Evolutionary conservation across 2,888 invertebrate genomes (phyloP).

Genomic region (Eucera pruinosa): DNA sequence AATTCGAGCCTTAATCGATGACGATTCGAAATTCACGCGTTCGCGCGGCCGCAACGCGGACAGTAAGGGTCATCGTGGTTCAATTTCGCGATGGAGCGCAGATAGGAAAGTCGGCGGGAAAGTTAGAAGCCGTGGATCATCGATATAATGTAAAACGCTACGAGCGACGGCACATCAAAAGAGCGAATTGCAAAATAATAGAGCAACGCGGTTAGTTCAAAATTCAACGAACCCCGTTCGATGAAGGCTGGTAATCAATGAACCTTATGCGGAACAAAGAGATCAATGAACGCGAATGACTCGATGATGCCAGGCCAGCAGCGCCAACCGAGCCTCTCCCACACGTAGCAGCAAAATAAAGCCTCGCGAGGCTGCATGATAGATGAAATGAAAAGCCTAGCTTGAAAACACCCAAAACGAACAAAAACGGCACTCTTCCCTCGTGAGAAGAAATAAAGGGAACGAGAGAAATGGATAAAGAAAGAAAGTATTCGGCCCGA

Average conservation of each 20-base stretch:
- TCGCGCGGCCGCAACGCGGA: neutral
- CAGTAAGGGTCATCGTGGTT: neutral
- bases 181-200: conserved; percentile 52
- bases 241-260: conserved; percentile 40
- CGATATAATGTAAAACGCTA: conserved; percentile 33
- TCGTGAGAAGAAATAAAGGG: no score
- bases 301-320: conserved; percentile 54
- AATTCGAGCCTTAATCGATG: neutral
- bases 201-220: conserved; percentile 51
- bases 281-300: conserved; percentile 62
- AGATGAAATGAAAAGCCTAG: conserved; percentile 60
- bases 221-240: conserved; percentile 48
- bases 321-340: no score
- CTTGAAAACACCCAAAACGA: conserved; percentile 26
- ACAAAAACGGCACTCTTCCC: no score
- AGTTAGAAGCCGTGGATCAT: conserved; percentile 28
- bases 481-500: conserved; percentile 27
- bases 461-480: neutral
- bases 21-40: neutral
- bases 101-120: conserved; percentile 16
- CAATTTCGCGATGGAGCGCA: neutral
- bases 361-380: conserved; percentile 26
- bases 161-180: conserved; percentile 36
- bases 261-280: conserved; percentile 50
- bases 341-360: conserved; percentile 44